Base-by-base conservation (phyloP, 2,113 vertebrate genomes). In the Serilophus lunatus region DNA sequence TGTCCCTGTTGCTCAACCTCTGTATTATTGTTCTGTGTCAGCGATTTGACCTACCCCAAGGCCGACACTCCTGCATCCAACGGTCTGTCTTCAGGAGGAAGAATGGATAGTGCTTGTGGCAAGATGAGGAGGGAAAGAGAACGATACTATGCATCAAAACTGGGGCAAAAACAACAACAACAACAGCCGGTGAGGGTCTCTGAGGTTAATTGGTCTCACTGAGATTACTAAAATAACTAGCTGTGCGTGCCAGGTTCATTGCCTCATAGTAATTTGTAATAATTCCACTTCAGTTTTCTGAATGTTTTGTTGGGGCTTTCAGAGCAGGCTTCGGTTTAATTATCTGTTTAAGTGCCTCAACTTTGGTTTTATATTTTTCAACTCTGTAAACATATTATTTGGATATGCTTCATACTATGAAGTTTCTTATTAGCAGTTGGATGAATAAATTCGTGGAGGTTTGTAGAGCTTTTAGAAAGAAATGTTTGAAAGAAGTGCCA, bases 111-210 rank as follows among this genome's bases (percentile, higher is more conserved):
- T 66, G 94, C 72, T 65, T 83, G 98, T 2, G 99, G 99, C 74
- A 99, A 99, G 96, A 99, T 99, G 98, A 99, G 98, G 95, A 97
- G 98, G 89, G 99, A 98, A 74, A 98, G 98, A 94, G 97, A 94
- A 45, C 95, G 96, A 20, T 94, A 98, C 44, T 97, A 98, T 81
- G 90, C 98, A 60, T 94, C 98, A 82, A 99, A 98, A 96, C 96
- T 92, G 91, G 94, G 76, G 84, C 95, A 51, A 63, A 98, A 98
- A 11, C 97, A 90, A 1, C 69, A 98, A 15, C 97, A 98, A 10
- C 97, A 90, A 1, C 70, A 98, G 15, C 97, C 98, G 98, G 99
- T 99, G 94, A 88, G 95, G 26, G n/a, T 70, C 19, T 74, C 28
- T 68, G 25, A 7, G 4, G 18, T 51, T 74, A 42, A 49, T 50